Evolutionary conservation across 2,113 vertebrate genomes (phyloP).

Genomic region (Atherinomorus stipes): DNA sequence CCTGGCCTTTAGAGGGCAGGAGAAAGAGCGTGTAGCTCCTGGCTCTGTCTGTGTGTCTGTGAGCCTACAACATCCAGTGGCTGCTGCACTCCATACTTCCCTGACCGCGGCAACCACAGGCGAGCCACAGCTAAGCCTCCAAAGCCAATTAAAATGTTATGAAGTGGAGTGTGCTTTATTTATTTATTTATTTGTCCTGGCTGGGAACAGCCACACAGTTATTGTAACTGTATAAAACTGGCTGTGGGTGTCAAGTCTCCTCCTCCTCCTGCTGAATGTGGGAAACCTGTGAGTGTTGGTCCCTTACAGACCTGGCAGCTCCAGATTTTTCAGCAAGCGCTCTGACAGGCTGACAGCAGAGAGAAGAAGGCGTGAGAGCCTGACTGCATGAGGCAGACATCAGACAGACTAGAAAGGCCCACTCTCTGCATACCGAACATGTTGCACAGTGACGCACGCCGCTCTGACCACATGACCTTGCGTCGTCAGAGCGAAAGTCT

Average conservation of each 20-base stretch:
- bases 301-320: constrained; percentile 55
- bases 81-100: constrained; percentile 68
- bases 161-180: constrained; percentile 78
- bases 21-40: constrained; percentile 36
- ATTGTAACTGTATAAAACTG: constrained; percentile 68
- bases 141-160: constrained; percentile 80
- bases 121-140: constrained; percentile 77
- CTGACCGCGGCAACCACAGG: constrained; percentile 78
- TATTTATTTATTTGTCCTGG: constrained; percentile 70
- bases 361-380: constrained; percentile 14
- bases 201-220: constrained; percentile 72
- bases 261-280: constrained; percentile 43
- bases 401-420: constrained; percentile 64
- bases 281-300: constrained; percentile 62
- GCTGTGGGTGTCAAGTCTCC: constrained; percentile 58
- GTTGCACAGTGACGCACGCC: constrained; percentile 61
- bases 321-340: constrained; percentile 37
- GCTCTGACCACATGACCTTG: constrained; percentile 57
- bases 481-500: constrained; percentile 42
- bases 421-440: constrained; percentile 61
- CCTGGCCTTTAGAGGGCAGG: constrained; percentile 49
- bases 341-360: constrained; percentile 42
- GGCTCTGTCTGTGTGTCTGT: constrained; percentile 19
- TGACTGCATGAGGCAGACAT: constrained; percentile 55
- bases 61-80: constrained; percentile 72